Evolutionary conservation across 2,888 invertebrate genomes (phyloP).

Genomic region (Gerosis bhagava): DNA sequence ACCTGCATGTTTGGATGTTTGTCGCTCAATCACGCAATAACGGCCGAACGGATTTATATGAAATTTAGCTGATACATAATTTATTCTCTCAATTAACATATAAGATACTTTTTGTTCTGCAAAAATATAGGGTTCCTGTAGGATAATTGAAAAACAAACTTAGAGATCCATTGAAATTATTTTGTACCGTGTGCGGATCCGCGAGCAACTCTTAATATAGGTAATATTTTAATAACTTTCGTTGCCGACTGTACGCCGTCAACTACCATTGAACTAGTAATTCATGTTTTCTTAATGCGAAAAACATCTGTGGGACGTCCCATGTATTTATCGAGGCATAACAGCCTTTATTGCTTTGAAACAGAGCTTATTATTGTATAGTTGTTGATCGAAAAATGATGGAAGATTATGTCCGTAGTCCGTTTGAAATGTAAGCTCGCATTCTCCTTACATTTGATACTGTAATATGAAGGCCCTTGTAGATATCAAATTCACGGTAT

Average conservation of each 20-base stretch:
- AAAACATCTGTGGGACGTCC: constrained; percentile 53
- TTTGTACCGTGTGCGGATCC: too few relatives aligned
- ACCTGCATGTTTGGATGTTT: too few relatives aligned
- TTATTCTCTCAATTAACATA: too few relatives aligned
- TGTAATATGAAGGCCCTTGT: constrained; percentile 9
- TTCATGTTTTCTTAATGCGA: constrained; percentile 59
- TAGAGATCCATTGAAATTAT: too few relatives aligned
- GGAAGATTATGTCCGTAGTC: constrained; percentile 28
- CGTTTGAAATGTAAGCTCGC: constrained; percentile 37
- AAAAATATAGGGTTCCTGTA: too few relatives aligned
- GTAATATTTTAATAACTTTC: too few relatives aligned
- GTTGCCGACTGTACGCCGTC: constrained; percentile 14
- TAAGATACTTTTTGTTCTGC: too few relatives aligned
- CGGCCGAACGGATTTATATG: too few relatives aligned
- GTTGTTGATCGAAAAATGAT: constrained; percentile 14
- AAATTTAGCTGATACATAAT: too few relatives aligned
- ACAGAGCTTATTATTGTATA: constrained; percentile 22
- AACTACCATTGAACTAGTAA: constrained; percentile 49
- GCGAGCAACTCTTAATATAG: too few relatives aligned
- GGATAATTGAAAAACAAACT: too few relatives aligned
- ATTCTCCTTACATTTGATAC: constrained; percentile 46
- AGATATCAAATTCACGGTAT: constrained; percentile 21
- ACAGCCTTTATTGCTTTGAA: background rate
- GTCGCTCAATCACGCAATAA: too few relatives aligned
- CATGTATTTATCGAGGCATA: constrained; percentile 29